Evolutionary conservation across 2,113 vertebrate genomes (phyloP).

Genomic region (Steatornis caripensis): DNA sequence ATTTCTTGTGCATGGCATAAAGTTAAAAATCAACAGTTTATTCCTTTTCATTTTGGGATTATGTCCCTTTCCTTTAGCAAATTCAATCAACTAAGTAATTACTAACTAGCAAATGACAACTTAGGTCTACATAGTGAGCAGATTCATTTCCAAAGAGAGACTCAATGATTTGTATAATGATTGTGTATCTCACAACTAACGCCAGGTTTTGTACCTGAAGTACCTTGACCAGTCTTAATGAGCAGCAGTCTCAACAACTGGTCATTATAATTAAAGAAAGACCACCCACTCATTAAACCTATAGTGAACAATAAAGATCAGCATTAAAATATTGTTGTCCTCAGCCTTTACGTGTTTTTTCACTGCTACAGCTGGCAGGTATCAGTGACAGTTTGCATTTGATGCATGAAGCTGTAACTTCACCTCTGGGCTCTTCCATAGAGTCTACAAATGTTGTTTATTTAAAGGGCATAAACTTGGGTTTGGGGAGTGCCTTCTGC

Average conservation of each 20-base stretch:
- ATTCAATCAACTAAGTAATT: background rate
- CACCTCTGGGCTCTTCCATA: background rate
- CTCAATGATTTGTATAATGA: background rate
- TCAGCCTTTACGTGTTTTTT: background rate
- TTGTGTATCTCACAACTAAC: background rate
- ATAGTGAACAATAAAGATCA: background rate
- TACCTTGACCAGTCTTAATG: background rate
- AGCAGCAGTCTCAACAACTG: background rate
- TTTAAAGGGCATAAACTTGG: background rate
- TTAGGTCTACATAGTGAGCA: background rate
- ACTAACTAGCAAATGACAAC: background rate
- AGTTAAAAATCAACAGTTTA: background rate
- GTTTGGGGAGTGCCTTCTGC: background rate
- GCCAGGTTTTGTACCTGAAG: background rate
- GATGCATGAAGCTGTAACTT: background rate
- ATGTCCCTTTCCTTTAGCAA: background rate
- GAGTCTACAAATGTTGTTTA: background rate
- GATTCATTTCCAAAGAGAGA: background rate
- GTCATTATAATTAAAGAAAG: background rate
- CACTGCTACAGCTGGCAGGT: background rate
- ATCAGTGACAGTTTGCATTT: background rate
- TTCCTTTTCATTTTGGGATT: background rate
- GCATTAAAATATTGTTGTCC: background rate
- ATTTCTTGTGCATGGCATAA: background rate
- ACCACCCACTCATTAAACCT: background rate